Evolutionary conservation across 92 coral and sea anemone species (phyloP).

Genomic region (Epizoanthus ramosus): DNA sequence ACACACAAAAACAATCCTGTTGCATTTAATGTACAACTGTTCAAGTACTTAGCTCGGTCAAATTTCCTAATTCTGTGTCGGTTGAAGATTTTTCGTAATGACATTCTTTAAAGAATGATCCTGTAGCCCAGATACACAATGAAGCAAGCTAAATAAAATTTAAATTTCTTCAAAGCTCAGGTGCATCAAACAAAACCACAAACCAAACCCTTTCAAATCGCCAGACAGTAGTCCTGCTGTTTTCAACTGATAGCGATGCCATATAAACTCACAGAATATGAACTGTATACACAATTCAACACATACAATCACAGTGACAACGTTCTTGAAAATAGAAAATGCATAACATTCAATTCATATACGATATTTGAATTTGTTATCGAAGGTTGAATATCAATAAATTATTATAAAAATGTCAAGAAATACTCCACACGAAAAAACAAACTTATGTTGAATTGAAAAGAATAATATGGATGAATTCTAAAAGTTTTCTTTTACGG

Average conservation of each 20-base stretch:
- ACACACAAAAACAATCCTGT: neutral
- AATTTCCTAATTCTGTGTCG: neutral
- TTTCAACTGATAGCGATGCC: neutral
- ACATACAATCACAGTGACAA: neutral
- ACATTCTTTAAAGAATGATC: conserved; percentile 15
- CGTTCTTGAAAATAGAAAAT: neutral
- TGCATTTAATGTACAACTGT: neutral
- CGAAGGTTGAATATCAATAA: neutral
- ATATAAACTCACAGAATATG: neutral
- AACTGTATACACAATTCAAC: neutral
- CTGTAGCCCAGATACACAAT: neutral
- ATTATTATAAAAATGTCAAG: neutral
- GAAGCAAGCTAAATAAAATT: neutral
- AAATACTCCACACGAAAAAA: neutral
- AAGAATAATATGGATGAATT: conserved; percentile 20
- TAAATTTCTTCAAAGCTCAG: neutral
- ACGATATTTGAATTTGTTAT: conserved; percentile 1
- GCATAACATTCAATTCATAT: too few species aligned
- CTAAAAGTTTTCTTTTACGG: neutral
- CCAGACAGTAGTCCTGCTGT: conserved; percentile 5
- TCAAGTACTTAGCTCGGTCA: neutral
- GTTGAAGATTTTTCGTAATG: neutral
- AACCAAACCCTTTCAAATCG: neutral
- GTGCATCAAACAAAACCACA: conserved; percentile 15
- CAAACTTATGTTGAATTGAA: neutral